Conservation (phyloP, 1,140 invertebrate genomes). For the Dendrolimus kikuchii region DNA sequence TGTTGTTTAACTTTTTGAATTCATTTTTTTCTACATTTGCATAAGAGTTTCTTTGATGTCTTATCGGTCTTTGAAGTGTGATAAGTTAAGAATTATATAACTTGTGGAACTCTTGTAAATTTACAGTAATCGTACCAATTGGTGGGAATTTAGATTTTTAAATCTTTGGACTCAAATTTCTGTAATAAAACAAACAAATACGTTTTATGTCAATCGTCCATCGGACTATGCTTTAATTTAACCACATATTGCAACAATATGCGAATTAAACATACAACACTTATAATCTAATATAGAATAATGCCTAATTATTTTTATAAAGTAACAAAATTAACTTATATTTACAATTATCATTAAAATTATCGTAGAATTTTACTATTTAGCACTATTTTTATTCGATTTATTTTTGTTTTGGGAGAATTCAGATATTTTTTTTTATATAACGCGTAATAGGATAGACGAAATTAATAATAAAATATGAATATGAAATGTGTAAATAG, state of each 20-base stretch:
- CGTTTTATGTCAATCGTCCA: conserved; percentile 53
- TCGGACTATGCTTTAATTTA: conserved; percentile 60
- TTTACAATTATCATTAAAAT: conserved; percentile 67
- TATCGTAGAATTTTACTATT: conserved; percentile 65
- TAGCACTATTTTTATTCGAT: conserved; percentile 37
- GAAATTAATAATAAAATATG: too few relatives aligned
- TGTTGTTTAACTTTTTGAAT: conserved; percentile 18
- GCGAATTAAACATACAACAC: conserved; percentile 70
- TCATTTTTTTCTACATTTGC: too few relatives aligned
- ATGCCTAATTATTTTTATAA: conserved; percentile 70
- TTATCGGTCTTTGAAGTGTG: not conserved
- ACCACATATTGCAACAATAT: conserved; percentile 67
- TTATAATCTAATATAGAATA: conserved; percentile 68
- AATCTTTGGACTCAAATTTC: conserved; percentile 59
- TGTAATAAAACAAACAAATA: conserved; percentile 37
- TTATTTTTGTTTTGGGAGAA: conserved; percentile 9
- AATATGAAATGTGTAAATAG: too few relatives aligned
- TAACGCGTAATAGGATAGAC: too few relatives aligned
- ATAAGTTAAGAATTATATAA: not conserved
- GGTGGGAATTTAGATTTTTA: conserved; percentile 57
- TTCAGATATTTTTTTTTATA: too few relatives aligned
- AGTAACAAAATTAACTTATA: conserved; percentile 72
- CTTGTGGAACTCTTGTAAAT: conserved; percentile 43
- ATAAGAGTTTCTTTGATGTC: not conserved
- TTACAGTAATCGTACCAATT: conserved; percentile 53